These are phyloP conservation scores for Muscina levida DNA, from an alignment of 2,888 invertebrate genomes.

Conservation along the genomic window DNA sequence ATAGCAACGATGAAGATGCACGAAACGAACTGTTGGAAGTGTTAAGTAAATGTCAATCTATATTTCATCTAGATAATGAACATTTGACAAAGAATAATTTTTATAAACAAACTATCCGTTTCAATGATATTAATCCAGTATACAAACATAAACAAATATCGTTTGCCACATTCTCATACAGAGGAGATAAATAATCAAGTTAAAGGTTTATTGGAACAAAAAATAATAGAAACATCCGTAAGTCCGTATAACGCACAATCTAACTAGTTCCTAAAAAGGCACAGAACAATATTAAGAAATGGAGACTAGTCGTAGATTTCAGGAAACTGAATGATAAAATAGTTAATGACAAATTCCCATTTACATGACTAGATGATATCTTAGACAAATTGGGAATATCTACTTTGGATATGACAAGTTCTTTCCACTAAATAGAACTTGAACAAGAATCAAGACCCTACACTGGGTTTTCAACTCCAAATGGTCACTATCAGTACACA, in stretches of 20 bases:
- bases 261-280: constrained; percentile 38
- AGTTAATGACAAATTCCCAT: constrained; percentile 12
- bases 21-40: background rate
- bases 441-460: background rate
- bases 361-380: background rate
- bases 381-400: background rate
- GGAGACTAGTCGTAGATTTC: background rate
- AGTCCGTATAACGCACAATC: constrained; percentile 35
- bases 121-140: constrained; percentile 15
- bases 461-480: background rate
- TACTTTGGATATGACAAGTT: too few relatives aligned
- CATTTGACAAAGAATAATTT: constrained; percentile 24
- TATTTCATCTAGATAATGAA: constrained; percentile 17
- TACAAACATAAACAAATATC: constrained; percentile 18
- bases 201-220: background rate
- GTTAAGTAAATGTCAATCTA: constrained; percentile 1
- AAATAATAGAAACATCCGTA: constrained; percentile 24
- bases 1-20: background rate
- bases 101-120: constrained; percentile 12
- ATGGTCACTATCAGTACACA: background rate
- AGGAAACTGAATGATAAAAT: background rate
- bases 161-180: constrained; percentile 3
- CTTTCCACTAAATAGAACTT: too few relatives aligned
- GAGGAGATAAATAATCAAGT: constrained; percentile 18
- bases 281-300: background rate